Evolutionary conservation across 2,888 invertebrate genomes (phyloP), one percentile per base, ranked within the genome.

Genomic region (Notodonta dromedarius): DNA sequence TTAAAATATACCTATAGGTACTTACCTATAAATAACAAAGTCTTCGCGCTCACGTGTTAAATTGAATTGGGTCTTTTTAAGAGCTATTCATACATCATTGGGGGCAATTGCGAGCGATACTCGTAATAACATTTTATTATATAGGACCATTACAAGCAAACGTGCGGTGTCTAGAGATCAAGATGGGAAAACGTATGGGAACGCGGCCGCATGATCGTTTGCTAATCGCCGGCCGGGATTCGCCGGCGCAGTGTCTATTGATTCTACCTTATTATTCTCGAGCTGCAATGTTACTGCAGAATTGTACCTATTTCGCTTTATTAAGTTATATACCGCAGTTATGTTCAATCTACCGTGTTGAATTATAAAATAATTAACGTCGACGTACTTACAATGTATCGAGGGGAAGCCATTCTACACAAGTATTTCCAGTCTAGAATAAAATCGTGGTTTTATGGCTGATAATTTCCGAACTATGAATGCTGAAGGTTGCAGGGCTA

Each of bases 401-500:
- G 64, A 56, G 46, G 72, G 67, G 78, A 76, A 82, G 79, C 77
- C 76, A 82, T 85, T 86, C 85, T 84, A 83, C 83, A 85, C 83
- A 83, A 86, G 82, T 82, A 83, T 83, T 83, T 84, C 83, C 81
- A 83, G 82, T 82, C 82, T 84, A 84, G 81, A 90, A 89, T 88
- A 90, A 91, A 88, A 89, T 83, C 71, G 75, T 78, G 80, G 81
- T 85, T 92, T 91, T 92, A 92, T 91, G 88, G 88, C 86, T 88
- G 91, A 92, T 92, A 92, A 93, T 92, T 90, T 92, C 83, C 86
- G 87, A 91, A 91, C 90, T 91, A 90, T 86, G 88, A 90, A 91
- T 89, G 86, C 84, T 83, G 86, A 89, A 85, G 88, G 86, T 86
- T 83, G 84, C 78, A 85, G 83, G 68, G 88, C 84, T 89, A 91